These are phyloP conservation scores for Protophormia terraenovae DNA, from an alignment of 2,888 invertebrate genomes.

Conservation along the genomic window DNA sequence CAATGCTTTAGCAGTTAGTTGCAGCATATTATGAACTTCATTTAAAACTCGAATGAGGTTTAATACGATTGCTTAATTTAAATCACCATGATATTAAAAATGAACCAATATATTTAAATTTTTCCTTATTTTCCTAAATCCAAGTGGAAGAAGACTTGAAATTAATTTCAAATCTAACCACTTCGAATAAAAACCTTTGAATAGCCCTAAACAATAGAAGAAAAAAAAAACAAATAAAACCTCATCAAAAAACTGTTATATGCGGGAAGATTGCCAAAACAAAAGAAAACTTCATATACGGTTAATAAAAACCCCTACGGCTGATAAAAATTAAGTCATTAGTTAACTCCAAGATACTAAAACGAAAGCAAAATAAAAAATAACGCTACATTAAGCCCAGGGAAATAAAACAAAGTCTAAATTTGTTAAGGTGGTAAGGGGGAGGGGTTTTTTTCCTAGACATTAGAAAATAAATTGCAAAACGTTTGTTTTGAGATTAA, in stretches of 20 bases:
- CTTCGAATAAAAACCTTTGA: background rate
- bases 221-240: constrained; percentile 69
- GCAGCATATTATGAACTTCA: too few relatives aligned
- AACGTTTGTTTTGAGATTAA: constrained; percentile 81
- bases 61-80: too few relatives aligned
- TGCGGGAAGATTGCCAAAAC: constrained; percentile 60
- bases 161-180: background rate
- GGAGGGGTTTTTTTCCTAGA: constrained; percentile 13
- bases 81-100: too few relatives aligned
- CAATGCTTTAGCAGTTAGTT: too few relatives aligned
- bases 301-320: constrained; percentile 77
- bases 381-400: constrained; percentile 14
- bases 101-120: too few relatives aligned
- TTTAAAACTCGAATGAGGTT: too few relatives aligned
- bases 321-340: constrained; percentile 82
- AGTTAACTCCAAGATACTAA: constrained; percentile 76
- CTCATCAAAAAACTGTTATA: constrained; percentile 55
- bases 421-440: constrained; percentile 10
- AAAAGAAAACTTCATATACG: constrained; percentile 76
- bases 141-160: background rate
- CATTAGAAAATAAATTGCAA: constrained; percentile 80
- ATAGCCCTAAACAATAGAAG: constrained; percentile 50
- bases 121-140: too few relatives aligned
- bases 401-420: background rate
- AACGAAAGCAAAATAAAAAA: constrained; percentile 3